Conservation (phyloP, 1,140 invertebrate genomes). For the Pinna nobilis region DNA sequence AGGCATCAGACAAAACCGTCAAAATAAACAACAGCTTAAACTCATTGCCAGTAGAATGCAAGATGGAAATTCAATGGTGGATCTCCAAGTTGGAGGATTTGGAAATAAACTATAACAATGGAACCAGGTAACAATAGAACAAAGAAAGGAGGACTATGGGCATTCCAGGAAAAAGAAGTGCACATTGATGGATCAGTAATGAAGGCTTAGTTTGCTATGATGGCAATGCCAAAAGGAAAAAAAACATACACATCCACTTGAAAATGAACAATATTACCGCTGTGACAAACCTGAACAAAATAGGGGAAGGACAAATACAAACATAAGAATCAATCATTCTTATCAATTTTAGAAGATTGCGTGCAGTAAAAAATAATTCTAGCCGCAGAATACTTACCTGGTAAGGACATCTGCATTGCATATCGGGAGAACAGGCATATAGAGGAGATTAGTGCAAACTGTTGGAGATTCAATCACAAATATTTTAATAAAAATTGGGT, state of each 20-base stretch:
- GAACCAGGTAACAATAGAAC: conserved; percentile 9
- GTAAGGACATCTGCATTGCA: neutral
- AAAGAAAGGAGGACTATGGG: neutral
- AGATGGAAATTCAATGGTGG: conserved; percentile 25
- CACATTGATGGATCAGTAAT: conserved; percentile 4
- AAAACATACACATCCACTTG: neutral
- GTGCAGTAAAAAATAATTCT: neutral
- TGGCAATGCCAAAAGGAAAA: neutral
- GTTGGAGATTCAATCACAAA: conserved; percentile 22
- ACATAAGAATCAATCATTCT: neutral
- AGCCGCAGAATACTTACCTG: conserved; percentile 21
- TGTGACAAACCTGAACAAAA: conserved; percentile 12
- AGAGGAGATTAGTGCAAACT: neutral
- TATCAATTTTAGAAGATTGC: conserved; percentile 14
- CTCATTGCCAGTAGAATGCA: neutral
- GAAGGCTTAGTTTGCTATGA: neutral
- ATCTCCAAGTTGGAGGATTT: neutral
- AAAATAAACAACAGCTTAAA: neutral
- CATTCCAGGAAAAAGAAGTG: neutral
- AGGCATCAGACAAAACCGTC: conserved; percentile 13
- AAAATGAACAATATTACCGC: conserved; percentile 12
- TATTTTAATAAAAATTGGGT: conserved; percentile 12
- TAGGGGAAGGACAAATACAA: conserved; percentile 14
- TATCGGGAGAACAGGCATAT: conserved; percentile 23
- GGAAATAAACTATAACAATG: conserved; percentile 12